These are phyloP conservation scores for Oryzias celebensis DNA, from an alignment of 2,113 vertebrate species.

Conservation along the genomic window DNA sequence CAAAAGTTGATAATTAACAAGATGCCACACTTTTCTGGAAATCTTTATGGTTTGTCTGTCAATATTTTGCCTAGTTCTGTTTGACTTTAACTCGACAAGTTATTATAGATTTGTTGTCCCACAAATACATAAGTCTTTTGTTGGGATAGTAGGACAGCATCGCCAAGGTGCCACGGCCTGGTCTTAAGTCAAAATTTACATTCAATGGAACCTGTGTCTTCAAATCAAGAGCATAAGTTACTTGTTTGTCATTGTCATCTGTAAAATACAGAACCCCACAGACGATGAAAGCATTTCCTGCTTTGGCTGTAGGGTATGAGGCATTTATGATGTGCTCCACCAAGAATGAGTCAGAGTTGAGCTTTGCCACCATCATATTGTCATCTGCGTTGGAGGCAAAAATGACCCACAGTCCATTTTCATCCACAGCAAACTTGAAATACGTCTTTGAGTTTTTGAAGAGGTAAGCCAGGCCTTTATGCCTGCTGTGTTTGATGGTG, in stretches of 20 bases:
- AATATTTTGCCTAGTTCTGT: constrained; percentile 27
- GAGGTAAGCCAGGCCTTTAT: constrained; percentile 83
- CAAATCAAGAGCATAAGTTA: constrained; percentile 87
- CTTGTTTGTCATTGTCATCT: constrained; percentile 79
- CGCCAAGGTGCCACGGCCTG: constrained; percentile 79
- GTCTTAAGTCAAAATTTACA: constrained; percentile 79
- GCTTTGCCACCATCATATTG: constrained; percentile 79
- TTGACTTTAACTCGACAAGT: constrained; percentile 80
- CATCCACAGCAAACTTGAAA: constrained; percentile 87
- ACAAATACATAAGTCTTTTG: constrained; percentile 80
- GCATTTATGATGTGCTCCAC: constrained; percentile 79
- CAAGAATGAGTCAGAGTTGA: constrained; percentile 78
- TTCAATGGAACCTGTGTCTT: constrained; percentile 73
- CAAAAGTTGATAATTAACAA: too few species aligned
- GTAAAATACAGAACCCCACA: constrained; percentile 86
- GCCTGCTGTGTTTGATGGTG: constrained; percentile 78
- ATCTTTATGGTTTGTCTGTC: neutral
- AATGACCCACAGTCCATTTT: constrained; percentile 88
- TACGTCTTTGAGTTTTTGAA: constrained; percentile 90
- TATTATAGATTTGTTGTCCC: constrained; percentile 84
- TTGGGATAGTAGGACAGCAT: constrained; percentile 87
- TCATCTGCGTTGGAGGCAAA: constrained; percentile 80
- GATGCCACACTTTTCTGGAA: too few species aligned
- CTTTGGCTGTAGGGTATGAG: constrained; percentile 85
- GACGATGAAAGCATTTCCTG: constrained; percentile 87